These are phyloP conservation scores for Cephalopachus bancanus DNA, from an alignment of 2,797 vertebrate species.

Conservation along the genomic window DNA sequence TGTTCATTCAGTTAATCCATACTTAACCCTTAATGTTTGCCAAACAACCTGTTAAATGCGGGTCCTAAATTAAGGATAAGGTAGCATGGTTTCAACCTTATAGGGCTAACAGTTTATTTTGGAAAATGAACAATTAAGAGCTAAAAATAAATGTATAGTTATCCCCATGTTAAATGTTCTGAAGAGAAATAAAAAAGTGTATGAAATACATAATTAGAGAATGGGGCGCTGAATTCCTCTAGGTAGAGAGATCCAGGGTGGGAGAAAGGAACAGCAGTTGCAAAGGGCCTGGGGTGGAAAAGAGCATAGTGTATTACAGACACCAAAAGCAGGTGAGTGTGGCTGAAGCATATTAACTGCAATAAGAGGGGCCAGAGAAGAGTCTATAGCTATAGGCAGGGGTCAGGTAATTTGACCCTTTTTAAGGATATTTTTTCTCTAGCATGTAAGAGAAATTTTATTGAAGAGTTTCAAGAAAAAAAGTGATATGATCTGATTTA, in stretches of 20 bases:
- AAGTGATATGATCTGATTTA: not conserved
- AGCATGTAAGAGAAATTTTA: not conserved
- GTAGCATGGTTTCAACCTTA: not conserved
- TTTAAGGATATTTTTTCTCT: not conserved
- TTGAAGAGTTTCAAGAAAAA: constrained; percentile 25
- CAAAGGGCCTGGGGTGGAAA: not conserved
- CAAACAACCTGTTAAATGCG: not conserved
- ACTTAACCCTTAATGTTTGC: not conserved
- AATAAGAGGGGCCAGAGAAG: not conserved
- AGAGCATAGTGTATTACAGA: not conserved
- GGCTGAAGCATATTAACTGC: not conserved
- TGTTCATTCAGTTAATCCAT: not conserved
- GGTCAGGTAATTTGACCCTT: not conserved
- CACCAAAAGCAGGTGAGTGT: not conserved
- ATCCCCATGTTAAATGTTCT: not conserved
- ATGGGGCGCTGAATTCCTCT: not conserved
- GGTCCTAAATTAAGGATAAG: not conserved
- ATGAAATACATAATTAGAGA: not conserved
- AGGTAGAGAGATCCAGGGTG: not conserved
- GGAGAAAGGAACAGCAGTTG: not conserved
- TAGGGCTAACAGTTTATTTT: not conserved
- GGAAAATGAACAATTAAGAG: not conserved
- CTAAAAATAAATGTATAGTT: not conserved
- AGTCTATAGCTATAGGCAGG: not conserved
- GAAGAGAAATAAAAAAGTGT: not conserved